phyloP scores from a whole-genome alignment of 2,113 vertebrate species.

The Micronycteris hirsuta region DNA sequence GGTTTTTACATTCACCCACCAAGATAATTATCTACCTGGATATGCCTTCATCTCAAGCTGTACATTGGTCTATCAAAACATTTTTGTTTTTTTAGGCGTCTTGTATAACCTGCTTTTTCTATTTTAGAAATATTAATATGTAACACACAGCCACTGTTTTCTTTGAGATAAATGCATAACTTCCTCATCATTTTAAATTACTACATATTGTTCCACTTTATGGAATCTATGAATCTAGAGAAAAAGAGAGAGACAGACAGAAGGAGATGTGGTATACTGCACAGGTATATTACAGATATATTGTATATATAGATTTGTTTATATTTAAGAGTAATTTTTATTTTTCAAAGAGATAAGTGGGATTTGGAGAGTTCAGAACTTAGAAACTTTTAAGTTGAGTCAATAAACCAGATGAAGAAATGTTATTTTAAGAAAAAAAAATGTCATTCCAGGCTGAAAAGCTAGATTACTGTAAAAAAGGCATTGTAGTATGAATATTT shows the following conservation, averaged over 20 bases:
- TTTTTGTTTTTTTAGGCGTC: neutral
- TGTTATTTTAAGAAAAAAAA: neutral
- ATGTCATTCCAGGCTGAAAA: neutral
- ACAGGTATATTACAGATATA: neutral
- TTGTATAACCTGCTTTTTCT: neutral
- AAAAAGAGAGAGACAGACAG: too few species aligned
- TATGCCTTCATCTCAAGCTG: neutral
- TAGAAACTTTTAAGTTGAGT: neutral
- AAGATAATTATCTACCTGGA: neutral
- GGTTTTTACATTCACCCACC: neutral
- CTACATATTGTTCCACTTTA: neutral
- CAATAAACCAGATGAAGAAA: neutral
- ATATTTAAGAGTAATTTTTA: neutral
- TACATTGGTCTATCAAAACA: neutral
- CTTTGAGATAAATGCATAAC: neutral
- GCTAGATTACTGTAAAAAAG: neutral
- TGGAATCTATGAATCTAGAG: neutral
- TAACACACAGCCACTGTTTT: neutral
- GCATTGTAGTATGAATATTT: neutral
- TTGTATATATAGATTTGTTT: neutral
- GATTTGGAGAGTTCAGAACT: neutral
- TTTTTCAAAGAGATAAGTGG: constrained; percentile 21
- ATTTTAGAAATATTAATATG: neutral
- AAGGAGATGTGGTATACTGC: neutral
- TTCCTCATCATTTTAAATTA: neutral